These are phyloP conservation scores for Unio delphinus DNA, from an alignment of 2,888 invertebrate species.

Conservation along the genomic window DNA sequence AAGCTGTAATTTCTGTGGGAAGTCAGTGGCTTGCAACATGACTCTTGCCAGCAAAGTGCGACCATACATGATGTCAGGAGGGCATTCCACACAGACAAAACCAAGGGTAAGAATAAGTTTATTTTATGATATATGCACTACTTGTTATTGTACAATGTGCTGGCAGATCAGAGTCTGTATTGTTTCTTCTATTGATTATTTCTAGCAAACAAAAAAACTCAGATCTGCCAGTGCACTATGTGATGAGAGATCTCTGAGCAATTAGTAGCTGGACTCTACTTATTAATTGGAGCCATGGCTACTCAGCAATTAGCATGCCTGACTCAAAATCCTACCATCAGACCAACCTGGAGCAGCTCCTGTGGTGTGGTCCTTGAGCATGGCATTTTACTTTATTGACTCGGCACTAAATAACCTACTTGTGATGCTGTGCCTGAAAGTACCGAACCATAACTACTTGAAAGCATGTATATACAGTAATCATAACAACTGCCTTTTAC, in stretches of 20 bases:
- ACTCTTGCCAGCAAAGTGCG: conserved; percentile 43
- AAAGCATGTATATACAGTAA: neutral
- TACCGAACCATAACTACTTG: too few relatives aligned
- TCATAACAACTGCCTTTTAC: neutral
- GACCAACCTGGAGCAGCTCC: too few relatives aligned
- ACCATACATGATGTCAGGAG: conserved; percentile 68
- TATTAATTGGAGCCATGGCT: neutral
- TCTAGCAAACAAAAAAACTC: neutral
- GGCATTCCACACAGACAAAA: conserved; percentile 79
- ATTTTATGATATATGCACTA: neutral
- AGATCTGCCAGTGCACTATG: neutral
- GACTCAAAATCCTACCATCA: neutral
- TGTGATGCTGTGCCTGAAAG: too few relatives aligned
- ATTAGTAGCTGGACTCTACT: neutral
- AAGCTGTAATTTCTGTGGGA: conserved; percentile 95
- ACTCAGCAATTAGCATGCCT: too few relatives aligned
- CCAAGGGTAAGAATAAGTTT: conserved; percentile 76
- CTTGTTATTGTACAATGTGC: neutral
- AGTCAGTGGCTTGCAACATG: conserved; percentile 78
- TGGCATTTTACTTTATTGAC: too few relatives aligned
- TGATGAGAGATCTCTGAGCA: too few relatives aligned
- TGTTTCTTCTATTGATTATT: neutral
- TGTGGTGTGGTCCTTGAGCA: too few relatives aligned
- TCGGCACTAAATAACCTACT: too few relatives aligned
- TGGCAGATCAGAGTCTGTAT: neutral